These are phyloP conservation scores for Pangasius sanitwongsei DNA, from an alignment of 2,797 vertebrate genomes.

Conservation along the genomic window DNA sequence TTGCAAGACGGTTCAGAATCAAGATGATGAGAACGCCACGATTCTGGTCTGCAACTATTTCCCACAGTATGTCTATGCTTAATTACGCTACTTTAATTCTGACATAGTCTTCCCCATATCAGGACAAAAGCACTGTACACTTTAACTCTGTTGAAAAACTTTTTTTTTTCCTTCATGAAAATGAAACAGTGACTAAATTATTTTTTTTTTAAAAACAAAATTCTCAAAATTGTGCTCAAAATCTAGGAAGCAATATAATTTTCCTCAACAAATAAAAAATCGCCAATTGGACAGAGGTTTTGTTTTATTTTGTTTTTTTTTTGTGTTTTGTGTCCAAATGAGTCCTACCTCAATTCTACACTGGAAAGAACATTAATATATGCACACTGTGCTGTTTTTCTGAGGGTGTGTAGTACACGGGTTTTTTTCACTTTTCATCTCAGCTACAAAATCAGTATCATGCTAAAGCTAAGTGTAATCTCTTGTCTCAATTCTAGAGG, in stretches of 20 bases:
- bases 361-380: background rate
- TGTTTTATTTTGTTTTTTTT: background rate
- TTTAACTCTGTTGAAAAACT: background rate
- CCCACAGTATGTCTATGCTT: conserved; percentile 66
- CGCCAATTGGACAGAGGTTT: background rate
- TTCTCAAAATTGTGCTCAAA: background rate
- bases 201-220: background rate
- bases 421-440: background rate
- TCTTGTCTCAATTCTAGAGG: conserved; percentile 31
- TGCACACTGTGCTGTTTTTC: background rate
- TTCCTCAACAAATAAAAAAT: background rate
- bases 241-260: background rate
- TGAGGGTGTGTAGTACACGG: background rate
- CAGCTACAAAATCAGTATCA: background rate
- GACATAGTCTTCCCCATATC: background rate
- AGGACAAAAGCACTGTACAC: background rate
- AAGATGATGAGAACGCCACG: conserved; percentile 50
- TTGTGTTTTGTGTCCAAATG: background rate
- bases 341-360: background rate
- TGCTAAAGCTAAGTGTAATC: too few relatives aligned
- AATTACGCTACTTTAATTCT: background rate
- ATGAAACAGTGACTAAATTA: background rate
- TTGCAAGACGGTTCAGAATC: conserved; percentile 64
- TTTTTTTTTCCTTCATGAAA: background rate
- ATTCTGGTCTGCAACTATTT: conserved; percentile 77